Conservation (phyloP, 2,113 vertebrate species). For the Salvelinus alpinus region DNA sequence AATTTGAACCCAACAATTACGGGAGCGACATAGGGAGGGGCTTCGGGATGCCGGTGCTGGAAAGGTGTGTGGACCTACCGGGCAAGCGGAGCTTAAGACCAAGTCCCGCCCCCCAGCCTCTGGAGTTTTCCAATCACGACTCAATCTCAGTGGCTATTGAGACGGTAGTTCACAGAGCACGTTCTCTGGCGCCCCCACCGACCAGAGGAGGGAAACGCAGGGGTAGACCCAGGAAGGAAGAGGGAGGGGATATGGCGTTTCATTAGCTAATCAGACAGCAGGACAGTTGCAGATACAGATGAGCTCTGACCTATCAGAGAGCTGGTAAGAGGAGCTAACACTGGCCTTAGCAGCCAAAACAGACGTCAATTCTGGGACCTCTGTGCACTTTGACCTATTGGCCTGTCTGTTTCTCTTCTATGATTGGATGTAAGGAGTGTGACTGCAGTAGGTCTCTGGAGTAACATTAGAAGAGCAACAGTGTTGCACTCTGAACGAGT, state of each 20-base stretch:
- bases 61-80: slow-evolving; percentile 90
- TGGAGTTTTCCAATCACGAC: slow-evolving; percentile 84
- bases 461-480: too few species aligned
- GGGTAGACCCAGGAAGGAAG: slow-evolving; percentile 73
- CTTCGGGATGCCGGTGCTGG: slow-evolving; percentile 92
- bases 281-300: slow-evolving; percentile 32
- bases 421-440: slow-evolving; percentile 36
- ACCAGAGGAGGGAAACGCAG: slow-evolving; percentile 74
- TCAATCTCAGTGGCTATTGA: slow-evolving; percentile 93
- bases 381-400: slow-evolving; percentile 69
- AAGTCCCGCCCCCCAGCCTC: slow-evolving; percentile 73
- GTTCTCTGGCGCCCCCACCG: slow-evolving; percentile 74
- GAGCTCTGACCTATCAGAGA: slow-evolving; percentile 9
- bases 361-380: slow-evolving; percentile 49
- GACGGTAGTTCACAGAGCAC: slow-evolving; percentile 91
- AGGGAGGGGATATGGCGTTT: slow-evolving; percentile 70
- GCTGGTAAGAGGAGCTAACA: slow-evolving; percentile 30
- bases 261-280: slow-evolving; percentile 61
- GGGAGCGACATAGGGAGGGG: slow-evolving; percentile 55
- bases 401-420: slow-evolving; percentile 44
- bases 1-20: slow-evolving; percentile 55
- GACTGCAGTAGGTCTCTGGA: too few species aligned
- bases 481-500: slow-evolving; percentile 3
- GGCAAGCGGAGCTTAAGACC: slow-evolving; percentile 82
- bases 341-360: slow-evolving; percentile 19